Evolutionary conservation across 2,888 invertebrate genomes (phyloP).

Genomic region (Xylophagus ater): DNA sequence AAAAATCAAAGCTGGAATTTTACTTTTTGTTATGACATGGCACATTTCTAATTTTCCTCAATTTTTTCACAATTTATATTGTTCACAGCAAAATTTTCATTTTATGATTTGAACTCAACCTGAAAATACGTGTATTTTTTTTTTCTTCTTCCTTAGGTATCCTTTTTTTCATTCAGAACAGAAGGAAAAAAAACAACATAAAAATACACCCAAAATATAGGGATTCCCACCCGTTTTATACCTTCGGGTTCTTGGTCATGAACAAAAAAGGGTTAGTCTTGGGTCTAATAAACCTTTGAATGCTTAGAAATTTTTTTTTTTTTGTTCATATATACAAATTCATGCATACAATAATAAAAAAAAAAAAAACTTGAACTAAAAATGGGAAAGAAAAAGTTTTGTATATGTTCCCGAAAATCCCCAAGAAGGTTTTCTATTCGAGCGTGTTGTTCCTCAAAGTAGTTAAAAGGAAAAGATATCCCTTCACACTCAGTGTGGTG

Average conservation of each 20-base stretch:
- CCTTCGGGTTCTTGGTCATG: constrained; percentile 9
- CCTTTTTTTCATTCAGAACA: background rate
- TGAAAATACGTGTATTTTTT: too few species aligned
- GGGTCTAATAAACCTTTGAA: constrained; percentile 17
- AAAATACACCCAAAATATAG: background rate
- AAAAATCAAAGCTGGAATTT: too few species aligned
- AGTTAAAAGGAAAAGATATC: constrained; percentile 11
- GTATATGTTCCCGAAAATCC: constrained; percentile 13
- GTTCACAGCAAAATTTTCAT: constrained; percentile 11
- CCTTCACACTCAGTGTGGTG: constrained; percentile 11
- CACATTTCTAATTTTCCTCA: constrained; percentile 9
- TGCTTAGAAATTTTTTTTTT: too few species aligned
- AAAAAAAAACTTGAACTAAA: too few species aligned
- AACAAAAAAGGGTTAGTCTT: constrained; percentile 15
- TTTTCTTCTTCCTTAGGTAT: background rate
- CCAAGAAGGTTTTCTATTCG: constrained; percentile 10
- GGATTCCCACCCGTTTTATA: constrained; percentile 7
- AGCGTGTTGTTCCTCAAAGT: constrained; percentile 12
- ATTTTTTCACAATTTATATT: too few species aligned
- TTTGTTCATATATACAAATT: too few species aligned
- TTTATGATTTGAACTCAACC: constrained; percentile 2
- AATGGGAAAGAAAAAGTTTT: constrained; percentile 13
- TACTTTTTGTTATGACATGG: constrained; percentile 4
- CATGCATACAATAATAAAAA: too few species aligned
- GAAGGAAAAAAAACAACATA: background rate